Evolutionary conservation across 1,140 invertebrate genomes (phyloP).

Genomic region (Eurosta solidaginis): DNA sequence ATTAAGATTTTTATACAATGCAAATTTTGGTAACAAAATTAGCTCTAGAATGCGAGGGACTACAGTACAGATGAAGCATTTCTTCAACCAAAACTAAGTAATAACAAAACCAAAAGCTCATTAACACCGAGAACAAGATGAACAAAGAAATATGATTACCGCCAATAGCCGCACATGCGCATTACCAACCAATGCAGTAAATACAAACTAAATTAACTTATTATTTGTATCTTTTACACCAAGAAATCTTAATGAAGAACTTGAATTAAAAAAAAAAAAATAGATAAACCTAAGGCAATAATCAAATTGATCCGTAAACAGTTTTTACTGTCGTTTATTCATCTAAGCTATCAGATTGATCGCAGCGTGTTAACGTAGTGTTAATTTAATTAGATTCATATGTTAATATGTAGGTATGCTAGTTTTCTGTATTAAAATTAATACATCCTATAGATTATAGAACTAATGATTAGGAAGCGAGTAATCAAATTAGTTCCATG

Average conservation of each 20-base stretch:
- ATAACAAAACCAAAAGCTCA: not conserved
- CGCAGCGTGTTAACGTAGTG: conserved; percentile 6
- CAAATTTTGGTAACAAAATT: no score
- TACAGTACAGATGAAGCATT: no score
- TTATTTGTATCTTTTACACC: not conserved
- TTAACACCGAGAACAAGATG: not conserved
- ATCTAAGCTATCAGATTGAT: conserved; percentile 4
- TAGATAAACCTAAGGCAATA: no score
- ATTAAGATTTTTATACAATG: no score
- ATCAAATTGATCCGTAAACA: not conserved
- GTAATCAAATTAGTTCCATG: not conserved
- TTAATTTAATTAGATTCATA: not conserved
- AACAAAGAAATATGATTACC: not conserved
- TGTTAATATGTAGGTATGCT: not conserved
- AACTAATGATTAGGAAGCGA: not conserved
- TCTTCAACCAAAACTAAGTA: no score
- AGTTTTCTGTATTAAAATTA: not conserved
- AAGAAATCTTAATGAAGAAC: not conserved
- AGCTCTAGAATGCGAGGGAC: no score
- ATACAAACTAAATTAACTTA: not conserved
- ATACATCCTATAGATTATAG: not conserved
- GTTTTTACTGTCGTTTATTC: not conserved
- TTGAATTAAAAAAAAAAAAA: not conserved
- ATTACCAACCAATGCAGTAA: no score
- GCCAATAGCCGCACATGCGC: not conserved